These are phyloP conservation scores for Hoplodrina blanda DNA, from an alignment of 2,888 invertebrate genomes.

Conservation along the genomic window DNA sequence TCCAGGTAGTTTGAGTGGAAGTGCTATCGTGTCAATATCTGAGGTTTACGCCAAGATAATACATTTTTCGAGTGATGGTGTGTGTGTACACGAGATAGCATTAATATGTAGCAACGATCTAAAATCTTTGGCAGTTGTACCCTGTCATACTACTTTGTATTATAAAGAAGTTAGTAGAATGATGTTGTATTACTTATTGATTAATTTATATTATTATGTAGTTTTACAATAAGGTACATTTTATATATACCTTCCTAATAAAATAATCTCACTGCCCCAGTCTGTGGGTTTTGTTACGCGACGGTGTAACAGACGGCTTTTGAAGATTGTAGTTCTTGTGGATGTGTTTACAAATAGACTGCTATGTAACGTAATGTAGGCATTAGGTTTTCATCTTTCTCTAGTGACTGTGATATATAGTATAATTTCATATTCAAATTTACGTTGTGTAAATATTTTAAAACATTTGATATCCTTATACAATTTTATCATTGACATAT, in stretches of 20 bases:
- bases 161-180: background rate
- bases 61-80: background rate
- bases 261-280: background rate
- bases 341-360: constrained; percentile 85
- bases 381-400: constrained; percentile 84
- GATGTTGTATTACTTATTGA: background rate
- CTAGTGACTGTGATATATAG: constrained; percentile 91
- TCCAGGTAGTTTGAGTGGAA: background rate
- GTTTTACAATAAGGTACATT: background rate
- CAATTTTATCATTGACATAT: constrained; percentile 85
- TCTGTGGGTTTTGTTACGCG: constrained; percentile 48
- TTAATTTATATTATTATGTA: background rate
- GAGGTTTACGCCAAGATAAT: background rate
- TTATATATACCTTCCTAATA: background rate
- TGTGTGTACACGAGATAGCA: too few relatives aligned
- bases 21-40: background rate
- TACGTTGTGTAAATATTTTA: constrained; percentile 86
- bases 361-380: constrained; percentile 81
- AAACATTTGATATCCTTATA: constrained; percentile 89
- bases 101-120: background rate
- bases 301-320: constrained; percentile 72
- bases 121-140: background rate
- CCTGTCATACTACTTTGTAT: background rate
- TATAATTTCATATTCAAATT: constrained; percentile 85
- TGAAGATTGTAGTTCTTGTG: constrained; percentile 79